Evolutionary conservation across 2,113 vertebrate species (phyloP).

Genomic region (Rhineura floridana): DNA sequence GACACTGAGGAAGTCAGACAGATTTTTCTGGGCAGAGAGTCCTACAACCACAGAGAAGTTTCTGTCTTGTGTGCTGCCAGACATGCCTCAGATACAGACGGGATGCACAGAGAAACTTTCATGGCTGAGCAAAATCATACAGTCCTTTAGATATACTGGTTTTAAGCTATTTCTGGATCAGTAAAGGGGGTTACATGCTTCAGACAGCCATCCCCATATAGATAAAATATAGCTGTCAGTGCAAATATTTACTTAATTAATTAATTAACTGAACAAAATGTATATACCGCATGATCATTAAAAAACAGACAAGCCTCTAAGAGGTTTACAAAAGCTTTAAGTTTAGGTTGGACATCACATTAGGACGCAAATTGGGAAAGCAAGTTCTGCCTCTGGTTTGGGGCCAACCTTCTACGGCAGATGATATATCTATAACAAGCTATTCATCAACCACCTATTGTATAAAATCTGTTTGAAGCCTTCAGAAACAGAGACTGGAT

Average conservation of each 20-base stretch:
- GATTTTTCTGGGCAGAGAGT: not conserved
- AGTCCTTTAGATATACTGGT: not conserved
- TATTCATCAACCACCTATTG: not conserved
- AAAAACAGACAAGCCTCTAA: too few species aligned
- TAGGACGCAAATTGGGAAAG: too few species aligned
- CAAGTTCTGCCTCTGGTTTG: not conserved
- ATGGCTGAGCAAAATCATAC: not conserved
- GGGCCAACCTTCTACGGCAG: not conserved
- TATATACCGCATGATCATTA: too few species aligned
- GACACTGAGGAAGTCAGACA: not conserved
- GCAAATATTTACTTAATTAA: too few species aligned
- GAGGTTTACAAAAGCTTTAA: too few species aligned
- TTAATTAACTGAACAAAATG: too few species aligned
- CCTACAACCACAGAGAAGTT: not conserved
- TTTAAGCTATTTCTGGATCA: not conserved
- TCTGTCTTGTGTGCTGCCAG: not conserved
- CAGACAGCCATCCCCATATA: too few species aligned
- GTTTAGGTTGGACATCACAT: too few species aligned
- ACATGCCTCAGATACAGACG: not conserved
- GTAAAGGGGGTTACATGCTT: not conserved
- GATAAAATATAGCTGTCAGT: not conserved
- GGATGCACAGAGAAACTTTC: not conserved
- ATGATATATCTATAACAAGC: not conserved
- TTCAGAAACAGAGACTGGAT: conserved; percentile 11
- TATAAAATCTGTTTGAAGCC: not conserved